These are phyloP conservation scores for Notolabrus celidotus DNA, from an alignment of 2,797 vertebrate genomes.

Conservation along the genomic window DNA sequence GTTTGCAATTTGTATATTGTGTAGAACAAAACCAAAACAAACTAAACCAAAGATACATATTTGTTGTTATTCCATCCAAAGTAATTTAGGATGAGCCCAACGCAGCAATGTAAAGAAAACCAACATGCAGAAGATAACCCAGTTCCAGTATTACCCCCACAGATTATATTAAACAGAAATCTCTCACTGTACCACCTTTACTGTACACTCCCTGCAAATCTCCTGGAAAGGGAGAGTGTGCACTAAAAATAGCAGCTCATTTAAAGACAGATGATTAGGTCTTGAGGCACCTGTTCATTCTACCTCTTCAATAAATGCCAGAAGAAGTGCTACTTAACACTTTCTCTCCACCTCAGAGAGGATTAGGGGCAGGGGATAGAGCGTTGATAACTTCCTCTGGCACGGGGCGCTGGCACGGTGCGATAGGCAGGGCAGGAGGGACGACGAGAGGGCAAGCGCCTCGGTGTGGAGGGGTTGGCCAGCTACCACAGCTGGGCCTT, in stretches of 20 bases:
- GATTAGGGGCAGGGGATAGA: slow-evolving; percentile 68
- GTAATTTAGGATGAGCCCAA: not conserved
- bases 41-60: not conserved
- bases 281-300: slow-evolving; percentile 75
- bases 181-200: slow-evolving; percentile 31
- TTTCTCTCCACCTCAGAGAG: slow-evolving; percentile 65
- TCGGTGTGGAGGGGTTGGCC: slow-evolving; percentile 60
- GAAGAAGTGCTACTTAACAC: slow-evolving; percentile 69
- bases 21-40: not conserved
- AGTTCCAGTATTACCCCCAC: slow-evolving; percentile 31
- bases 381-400: slow-evolving; percentile 74
- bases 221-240: slow-evolving; percentile 33
- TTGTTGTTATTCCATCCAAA: not conserved
- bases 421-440: slow-evolving; percentile 55
- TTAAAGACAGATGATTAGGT: slow-evolving; percentile 67
- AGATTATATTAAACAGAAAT: slow-evolving; percentile 38
- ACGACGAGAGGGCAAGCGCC: slow-evolving; percentile 48
- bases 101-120: slow-evolving; percentile 19
- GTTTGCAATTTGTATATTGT: too few species aligned
- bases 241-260: slow-evolving; percentile 74
- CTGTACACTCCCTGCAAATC: slow-evolving; percentile 51
- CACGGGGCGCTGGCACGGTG: slow-evolving; percentile 59
- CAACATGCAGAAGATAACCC: slow-evolving; percentile 8
- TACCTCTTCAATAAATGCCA: slow-evolving; percentile 64
- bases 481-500: slow-evolving; percentile 73